Evolutionary conservation across 1,140 invertebrate genomes (phyloP), one percentile per base, ranked within the genome.

Genomic region (Lerema accius): DNA sequence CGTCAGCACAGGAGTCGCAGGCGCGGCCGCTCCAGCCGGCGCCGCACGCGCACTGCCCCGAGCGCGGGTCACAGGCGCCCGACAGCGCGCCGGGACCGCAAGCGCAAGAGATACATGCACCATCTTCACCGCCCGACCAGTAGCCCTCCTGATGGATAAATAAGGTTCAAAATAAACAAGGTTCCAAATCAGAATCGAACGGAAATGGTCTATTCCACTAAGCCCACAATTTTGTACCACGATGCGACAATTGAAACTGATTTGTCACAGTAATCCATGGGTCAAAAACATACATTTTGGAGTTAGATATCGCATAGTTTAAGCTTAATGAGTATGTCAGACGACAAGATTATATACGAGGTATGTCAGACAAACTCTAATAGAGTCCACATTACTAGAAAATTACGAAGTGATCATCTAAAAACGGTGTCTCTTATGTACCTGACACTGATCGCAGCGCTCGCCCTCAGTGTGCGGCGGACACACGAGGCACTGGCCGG

Each of bases 401-500:
- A 11, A 53, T 32, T 9, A 37, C n/a, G 35, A 23, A 28, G 17
- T 35, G 1, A 13, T 0, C 23, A 13, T 9, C 11, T 35, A 10
- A 35, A 59, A 14, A 43, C 28, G n/a, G 7, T 37, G 50, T 4
- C 42, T 23, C 5, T 23, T 23, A 2, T 11, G 6, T 28, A 86
- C 86, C 76, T 89, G 75, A 50, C 84, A 90, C 43, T 84, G 76
- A 17, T 89, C 86, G 26, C 87, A 90, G 3, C 78, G 63, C 4
- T 84, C 80, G 0, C 90, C 90, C 56, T 86, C 76, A 11, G 78
- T 83, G 39, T 90, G 89, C 42, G 93, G 93, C 5, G 92, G 93
- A 82, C 98, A 99, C 26, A 94, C 93, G 13, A 98, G 92, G 84
- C 99, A 99, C 53, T 94, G 92, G 4, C 96, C 96, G 0, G 94